Evolutionary conservation across 2,797 vertebrate species (phyloP).

Genomic region (Myotis findleyi): DNA sequence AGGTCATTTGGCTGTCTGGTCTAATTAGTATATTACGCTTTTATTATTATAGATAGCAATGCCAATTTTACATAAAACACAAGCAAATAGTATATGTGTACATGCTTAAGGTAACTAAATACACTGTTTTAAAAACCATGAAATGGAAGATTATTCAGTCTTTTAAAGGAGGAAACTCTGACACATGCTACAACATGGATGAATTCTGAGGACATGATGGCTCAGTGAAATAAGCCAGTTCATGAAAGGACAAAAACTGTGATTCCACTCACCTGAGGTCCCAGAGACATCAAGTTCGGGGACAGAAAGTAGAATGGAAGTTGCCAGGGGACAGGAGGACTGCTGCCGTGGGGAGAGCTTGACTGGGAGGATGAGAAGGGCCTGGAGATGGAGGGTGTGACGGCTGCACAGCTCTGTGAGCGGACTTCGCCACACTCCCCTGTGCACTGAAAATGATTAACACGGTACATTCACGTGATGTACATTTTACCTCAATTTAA

Average conservation of each 20-base stretch:
- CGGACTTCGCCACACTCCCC: neutral
- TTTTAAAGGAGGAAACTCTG: neutral
- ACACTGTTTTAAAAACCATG: slow-evolving; percentile 1
- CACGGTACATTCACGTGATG: neutral
- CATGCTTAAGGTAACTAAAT: neutral
- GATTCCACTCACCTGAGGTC: neutral
- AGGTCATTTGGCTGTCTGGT: no score
- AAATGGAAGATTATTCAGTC: neutral
- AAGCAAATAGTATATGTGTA: neutral
- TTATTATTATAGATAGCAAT: neutral
- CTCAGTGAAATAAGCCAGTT: neutral
- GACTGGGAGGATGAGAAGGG: neutral
- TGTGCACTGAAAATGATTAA: neutral
- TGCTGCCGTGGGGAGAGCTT: neutral
- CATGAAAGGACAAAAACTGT: neutral
- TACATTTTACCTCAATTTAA: neutral
- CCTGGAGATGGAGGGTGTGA: neutral
- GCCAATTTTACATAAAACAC: slow-evolving; percentile 23
- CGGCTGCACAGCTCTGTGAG: neutral
- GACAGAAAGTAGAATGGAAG: neutral
- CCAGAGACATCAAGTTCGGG: no score
- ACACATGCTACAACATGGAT: neutral
- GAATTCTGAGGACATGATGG: neutral
- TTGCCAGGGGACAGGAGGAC: neutral
- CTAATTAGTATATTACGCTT: no score